Evolutionary conservation across 1,140 invertebrate species (phyloP), one percentile per base, ranked within the genome.

Genomic region (Bombus cullumanus): DNA sequence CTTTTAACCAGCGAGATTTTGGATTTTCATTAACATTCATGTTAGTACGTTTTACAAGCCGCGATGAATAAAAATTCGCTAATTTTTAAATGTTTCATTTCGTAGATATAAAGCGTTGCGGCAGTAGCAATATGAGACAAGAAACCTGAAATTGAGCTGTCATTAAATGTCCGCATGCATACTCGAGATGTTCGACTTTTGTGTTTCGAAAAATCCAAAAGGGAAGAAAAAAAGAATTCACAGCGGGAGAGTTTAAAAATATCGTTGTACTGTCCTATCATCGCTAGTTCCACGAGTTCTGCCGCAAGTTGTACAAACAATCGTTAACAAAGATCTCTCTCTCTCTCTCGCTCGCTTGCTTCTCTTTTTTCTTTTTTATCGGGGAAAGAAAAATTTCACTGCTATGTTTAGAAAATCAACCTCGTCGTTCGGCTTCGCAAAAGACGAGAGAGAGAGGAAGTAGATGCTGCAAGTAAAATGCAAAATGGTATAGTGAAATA

Each of bases 401-500:
- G n/a, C 37, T 47, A 34, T 41, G 31, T 76, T 57, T 66, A 25
- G 10, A 68, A 64, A 68, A 68, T 68, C 81, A 77, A 77, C 25
- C 43, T 57, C 0, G 13, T 15, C n/a, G 31, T 25, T 15, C 25
- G 34, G 12, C 39, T 37, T 53, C 8, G 43, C 15, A 22, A 43
- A 69, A 10, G 22, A 22, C 28, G 18, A 34, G 39, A 3, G 6
- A n/a, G 25, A n/a, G n/a, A n/a, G n/a, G n/a, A n/a, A 18, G n/a
- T 15, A 25, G 18, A 31, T 3, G 22, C n/a, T n/a, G 13, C 39
- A 18, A 43, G 80, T 22, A 62, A 69, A 78, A 71, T 37, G 37
- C 34, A n/a, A n/a, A 34, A 37, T 62, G 31, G 57, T 66, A 81
- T 31, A 66, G 37, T 25, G 39, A 25, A 78, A 71, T 78, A 59